Conservation (phyloP, 2,113 vertebrate genomes). For the Passer domesticus region DNA sequence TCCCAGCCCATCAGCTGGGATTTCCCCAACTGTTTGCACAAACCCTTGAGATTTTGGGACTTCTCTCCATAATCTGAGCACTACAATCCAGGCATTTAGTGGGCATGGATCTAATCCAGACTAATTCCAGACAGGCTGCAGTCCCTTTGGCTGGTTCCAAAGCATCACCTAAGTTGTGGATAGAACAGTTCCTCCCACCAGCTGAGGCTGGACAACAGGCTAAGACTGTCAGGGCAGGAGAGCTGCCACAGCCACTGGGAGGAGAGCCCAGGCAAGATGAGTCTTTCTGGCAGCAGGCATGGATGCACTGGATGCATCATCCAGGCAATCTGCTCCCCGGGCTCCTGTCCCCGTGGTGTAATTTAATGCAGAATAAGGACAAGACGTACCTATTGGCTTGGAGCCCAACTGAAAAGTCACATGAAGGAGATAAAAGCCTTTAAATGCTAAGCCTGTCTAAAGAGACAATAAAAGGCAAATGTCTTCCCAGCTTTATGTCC, state of each 20-base stretch:
- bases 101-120: not conserved
- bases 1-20: not conserved
- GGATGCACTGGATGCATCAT: not conserved
- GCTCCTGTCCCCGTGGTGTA: not conserved
- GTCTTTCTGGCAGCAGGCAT: rapidly evolving
- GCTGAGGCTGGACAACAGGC: not conserved
- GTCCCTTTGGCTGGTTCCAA: not conserved
- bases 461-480: conserved; percentile 61
- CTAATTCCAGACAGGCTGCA: not conserved
- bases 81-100: not conserved
- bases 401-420: conserved; percentile 15
- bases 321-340: not conserved
- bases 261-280: not conserved
- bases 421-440: conserved; percentile 56
- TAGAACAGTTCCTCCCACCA: not conserved
- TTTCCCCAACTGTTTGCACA: not conserved
- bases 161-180: not conserved
- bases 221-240: not conserved
- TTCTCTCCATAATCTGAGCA: not conserved
- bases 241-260: not conserved
- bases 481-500: conserved; percentile 23
- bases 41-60: not conserved
- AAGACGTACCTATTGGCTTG: conserved; percentile 24
- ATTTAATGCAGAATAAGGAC: not conserved
- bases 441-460: conserved; percentile 28